Base-by-base conservation (phyloP, 2,113 vertebrate species). In the Hippocampus barbouri region DNA sequence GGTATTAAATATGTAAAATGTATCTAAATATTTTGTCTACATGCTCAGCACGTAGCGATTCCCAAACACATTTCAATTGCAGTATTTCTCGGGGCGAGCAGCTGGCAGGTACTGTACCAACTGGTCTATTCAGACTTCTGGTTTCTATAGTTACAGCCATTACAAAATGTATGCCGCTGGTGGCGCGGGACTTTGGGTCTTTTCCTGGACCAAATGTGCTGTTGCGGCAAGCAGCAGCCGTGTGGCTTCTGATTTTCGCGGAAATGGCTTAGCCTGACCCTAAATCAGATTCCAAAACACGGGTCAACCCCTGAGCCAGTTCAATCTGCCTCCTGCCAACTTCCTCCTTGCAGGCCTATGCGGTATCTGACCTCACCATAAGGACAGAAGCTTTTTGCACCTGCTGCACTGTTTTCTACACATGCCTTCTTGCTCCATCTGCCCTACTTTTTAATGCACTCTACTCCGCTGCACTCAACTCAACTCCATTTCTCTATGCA, bases 331-430 rank as follows among this genome's bases (percentile, higher is more conserved):
- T 51, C 66, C 51, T 56, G 66, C 47, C 68, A 25, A 34, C 62
- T 68, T 66, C 62, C 45, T 49, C 53, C 68, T 74, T 10, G 21
- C 79, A 80, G 77, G 69, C 66, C 59, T 72, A 72, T 57, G 60
- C 57, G 68, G 62, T 64, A 81, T 72, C 3, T 76, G 72, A 83
- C 84, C 83, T 79, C 64, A 71, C 66, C 81, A 81, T 79, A 79
- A 76, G 81, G 79, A 75, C 71, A 65, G 71, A 57, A 14, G 34
- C 54, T 68, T 75, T 75, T 74, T 82, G 79, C 81, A 84, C 81
- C 85, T 84, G 81, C 47, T 4, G 51, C 72, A 61, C 20, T 77
- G 67, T 77, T 86, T 75, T 71, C 72, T 70, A 51, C 73, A 71
- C 47, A 74, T 82, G 75, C 54, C 64, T 77, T 65, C 57, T 75